Conservation (phyloP, 2,113 vertebrate species). For the Phrynosoma blainvillii region DNA sequence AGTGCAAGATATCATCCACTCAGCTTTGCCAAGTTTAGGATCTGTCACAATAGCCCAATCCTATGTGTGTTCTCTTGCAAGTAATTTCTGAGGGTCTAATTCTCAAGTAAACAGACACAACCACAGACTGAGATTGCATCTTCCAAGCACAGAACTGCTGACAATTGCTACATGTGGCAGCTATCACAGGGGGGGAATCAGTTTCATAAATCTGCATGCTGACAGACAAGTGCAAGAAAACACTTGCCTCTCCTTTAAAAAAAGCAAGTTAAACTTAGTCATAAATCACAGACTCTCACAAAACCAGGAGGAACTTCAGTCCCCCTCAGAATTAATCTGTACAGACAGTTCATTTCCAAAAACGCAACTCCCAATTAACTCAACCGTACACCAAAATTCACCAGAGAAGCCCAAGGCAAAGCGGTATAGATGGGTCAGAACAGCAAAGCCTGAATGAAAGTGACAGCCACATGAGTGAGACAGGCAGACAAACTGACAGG, state of each 20-base stretch:
- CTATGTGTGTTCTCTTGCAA: too few species aligned
- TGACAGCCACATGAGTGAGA: not conserved
- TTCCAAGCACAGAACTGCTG: not conserved
- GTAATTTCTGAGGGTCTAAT: not conserved
- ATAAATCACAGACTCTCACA: not conserved
- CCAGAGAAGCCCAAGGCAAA: not conserved
- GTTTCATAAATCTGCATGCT: not conserved
- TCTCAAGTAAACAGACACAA: not conserved
- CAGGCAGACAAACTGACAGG: too few species aligned
- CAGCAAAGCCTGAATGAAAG: not conserved
- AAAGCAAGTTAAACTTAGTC: not conserved
- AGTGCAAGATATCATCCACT: too few species aligned
- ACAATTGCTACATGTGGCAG: not conserved
- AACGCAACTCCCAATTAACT: not conserved
- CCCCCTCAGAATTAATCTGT: too few species aligned
- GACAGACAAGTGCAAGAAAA: not conserved
- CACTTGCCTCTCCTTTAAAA: not conserved
- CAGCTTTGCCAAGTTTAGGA: not conserved
- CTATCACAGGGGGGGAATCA: not conserved
- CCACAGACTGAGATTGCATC: not conserved
- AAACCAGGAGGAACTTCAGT: not conserved
- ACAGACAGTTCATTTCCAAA: not conserved
- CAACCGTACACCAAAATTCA: not conserved
- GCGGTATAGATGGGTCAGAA: not conserved
- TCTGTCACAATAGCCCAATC: not conserved